Evolutionary conservation across 1,140 invertebrate species (phyloP).

Genomic region (Thalassaphorura encarpata): DNA sequence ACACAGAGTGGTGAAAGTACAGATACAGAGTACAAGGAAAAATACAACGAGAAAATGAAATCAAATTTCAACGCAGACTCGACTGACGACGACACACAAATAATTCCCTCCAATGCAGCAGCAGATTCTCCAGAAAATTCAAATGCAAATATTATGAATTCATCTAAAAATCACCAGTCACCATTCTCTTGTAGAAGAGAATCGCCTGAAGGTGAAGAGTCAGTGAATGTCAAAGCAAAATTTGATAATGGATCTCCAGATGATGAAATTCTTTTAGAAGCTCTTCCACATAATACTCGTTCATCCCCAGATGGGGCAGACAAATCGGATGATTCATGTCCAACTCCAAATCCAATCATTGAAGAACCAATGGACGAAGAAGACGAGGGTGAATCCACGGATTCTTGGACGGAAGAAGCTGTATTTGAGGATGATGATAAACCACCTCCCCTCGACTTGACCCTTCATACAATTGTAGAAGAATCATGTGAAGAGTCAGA

Average conservation of each 20-base stretch:
- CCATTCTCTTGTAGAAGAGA: not conserved
- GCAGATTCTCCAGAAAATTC: not conserved
- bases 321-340: slow-evolving; percentile 8
- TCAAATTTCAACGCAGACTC: not conserved
- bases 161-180: not conserved
- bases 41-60: not conserved
- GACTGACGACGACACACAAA: not conserved
- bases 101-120: too few species aligned
- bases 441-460: slow-evolving; percentile 53
- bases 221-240: slow-evolving; percentile 6
- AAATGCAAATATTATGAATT: not conserved
- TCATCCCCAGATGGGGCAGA: slow-evolving; percentile 22
- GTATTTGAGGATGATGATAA: slow-evolving; percentile 26
- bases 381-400: slow-evolving; percentile 17
- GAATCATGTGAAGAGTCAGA: slow-evolving; percentile 80
- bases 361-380: too few species aligned
- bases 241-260: not conserved
- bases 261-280: slow-evolving; percentile 1
- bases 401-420: slow-evolving; percentile 31
- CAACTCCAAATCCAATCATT: not conserved
- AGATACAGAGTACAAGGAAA: too few species aligned
- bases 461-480: slow-evolving; percentile 83
- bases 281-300: not conserved
- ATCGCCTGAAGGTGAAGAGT: slow-evolving; percentile 11
- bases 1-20: not conserved